Evolutionary conservation across 1,140 invertebrate species (phyloP), one percentile per base, ranked within the genome.

Genomic region (Chrysoperla carnea): DNA sequence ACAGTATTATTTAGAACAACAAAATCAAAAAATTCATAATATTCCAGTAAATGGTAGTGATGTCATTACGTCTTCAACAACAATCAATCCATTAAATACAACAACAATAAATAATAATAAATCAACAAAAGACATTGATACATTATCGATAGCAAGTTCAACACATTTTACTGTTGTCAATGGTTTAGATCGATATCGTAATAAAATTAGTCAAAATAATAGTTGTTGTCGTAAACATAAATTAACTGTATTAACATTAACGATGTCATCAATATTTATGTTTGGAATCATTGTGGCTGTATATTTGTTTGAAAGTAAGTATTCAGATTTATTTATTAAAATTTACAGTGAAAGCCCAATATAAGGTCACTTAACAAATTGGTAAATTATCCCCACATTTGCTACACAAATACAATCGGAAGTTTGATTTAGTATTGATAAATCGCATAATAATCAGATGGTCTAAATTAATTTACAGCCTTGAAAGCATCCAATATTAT

Each of bases 141-240:
- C 71, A 29, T 68, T 69, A 14, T 85, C 81, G n/a, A 66, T 84
- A 43, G 81, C 81, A 27, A 84, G 81, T 58, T 85, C 81, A 43
- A 85, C 81, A 42, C 81, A 87, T 60, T 87, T 86, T 56, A 87
- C 83, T 6, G 79, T 86, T 35, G 74, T 86, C 37, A 84, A 84
- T 55, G 78, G 81, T 75, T 75, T 31, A 74, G 75, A 60, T 73
- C 76, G 36, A 63, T 48, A 42, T 63, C 46, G 46, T 64, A 52
- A 48, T 64, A 60, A 49, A 59, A 56, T 55, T 11, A 57, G 50
- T 36, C 64, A 64, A 45, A 64, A 66, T 44, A 70, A 76, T 45
- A 79, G 76, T 48, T 79, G 75, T 56, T 84, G 81, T 60, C 70
- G 73, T 50, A 76, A 77, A 41, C 76, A 84, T 51, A 79, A 83